Evolutionary conservation across 2,888 invertebrate genomes (phyloP).

Genomic region (Synergus umbraculus): DNA sequence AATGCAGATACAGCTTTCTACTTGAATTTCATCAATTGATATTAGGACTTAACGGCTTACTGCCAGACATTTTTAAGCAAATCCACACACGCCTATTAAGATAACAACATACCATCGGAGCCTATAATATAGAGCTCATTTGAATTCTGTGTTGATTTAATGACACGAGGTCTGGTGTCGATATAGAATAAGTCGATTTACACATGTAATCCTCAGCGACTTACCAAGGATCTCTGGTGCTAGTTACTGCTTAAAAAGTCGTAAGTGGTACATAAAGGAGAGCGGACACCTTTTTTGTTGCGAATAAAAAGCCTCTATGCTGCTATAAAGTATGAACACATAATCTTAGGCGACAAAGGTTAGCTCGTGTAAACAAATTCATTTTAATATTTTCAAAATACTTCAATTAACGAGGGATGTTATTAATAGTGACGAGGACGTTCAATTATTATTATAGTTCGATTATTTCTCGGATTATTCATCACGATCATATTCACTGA

Average conservation of each 20-base stretch:
- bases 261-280: constrained; percentile 11
- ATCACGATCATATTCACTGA: background rate
- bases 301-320: background rate
- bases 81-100: constrained; percentile 36
- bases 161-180: constrained; percentile 28
- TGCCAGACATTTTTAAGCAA: constrained; percentile 36
- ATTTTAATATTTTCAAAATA: background rate
- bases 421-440: constrained; percentile 3
- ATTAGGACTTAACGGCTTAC: constrained; percentile 25
- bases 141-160: constrained; percentile 40
- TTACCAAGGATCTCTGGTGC: constrained; percentile 26
- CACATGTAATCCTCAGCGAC: constrained; percentile 36
- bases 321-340: background rate
- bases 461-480: background rate
- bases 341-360: background rate
- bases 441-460: too few species aligned
- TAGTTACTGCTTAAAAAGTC: constrained; percentile 5
- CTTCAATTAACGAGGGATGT: constrained; percentile 5
- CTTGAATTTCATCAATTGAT: constrained; percentile 18
- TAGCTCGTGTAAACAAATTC: constrained; percentile 5
- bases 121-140: constrained; percentile 27
- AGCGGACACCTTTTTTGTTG: background rate
- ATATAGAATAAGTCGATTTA: constrained; percentile 38
- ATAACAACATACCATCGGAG: constrained; percentile 20
- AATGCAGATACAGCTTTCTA: constrained; percentile 9